Base-by-base conservation (phyloP, 2,888 invertebrate species). In the Pheosia gnoma region DNA sequence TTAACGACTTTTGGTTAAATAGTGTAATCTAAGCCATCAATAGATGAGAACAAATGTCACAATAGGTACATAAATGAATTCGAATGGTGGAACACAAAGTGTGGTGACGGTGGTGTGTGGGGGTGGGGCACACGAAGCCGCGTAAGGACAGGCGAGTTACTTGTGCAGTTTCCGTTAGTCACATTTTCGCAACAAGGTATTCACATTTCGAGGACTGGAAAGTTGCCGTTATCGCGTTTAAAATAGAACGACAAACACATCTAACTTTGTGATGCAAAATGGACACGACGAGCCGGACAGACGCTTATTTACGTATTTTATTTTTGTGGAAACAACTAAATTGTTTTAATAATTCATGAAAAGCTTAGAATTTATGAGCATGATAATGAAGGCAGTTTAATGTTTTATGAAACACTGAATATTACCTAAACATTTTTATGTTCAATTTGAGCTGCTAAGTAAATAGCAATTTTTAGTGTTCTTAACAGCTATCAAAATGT, bases 101-200 rank as follows among this genome's bases (percentile, higher is more conserved):
- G 53, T 53, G 37, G 37, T 10, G 53, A 4, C 4, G 10, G 53
- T 5, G 6, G 53, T 10, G 53, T 11, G 36, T 9, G 37, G 37
- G 53, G 77, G 78, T 77, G 82, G 79, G 9, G 25, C n/a, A 13
- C 54, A 85, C 52, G 8, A n/a, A 8, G 54, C 54, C 54, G 38
- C 38, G 11, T 54, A 85, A 89, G 89, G 89, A 90, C 90, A 83
- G 86, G 63, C 77, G 84, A 90, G 89, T 91, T 91, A 91, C 91
- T 92, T 91, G 92, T 87, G 83, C 86, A 87, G 91, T 93, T 91
- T 93, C 92, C 92, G 92, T 85, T 92, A 93, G 93, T 92, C 92
- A 92, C 93, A 93, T 93, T 93, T 93, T 92, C 90, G 85, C 93
- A 89, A 93, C 93, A 93, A 91, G 92, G 90, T 91, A 93, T 93